These are phyloP conservation scores for Myioborus melanocephalus DNA, from an alignment of 2,797 vertebrate species.

Conservation along the genomic window DNA sequence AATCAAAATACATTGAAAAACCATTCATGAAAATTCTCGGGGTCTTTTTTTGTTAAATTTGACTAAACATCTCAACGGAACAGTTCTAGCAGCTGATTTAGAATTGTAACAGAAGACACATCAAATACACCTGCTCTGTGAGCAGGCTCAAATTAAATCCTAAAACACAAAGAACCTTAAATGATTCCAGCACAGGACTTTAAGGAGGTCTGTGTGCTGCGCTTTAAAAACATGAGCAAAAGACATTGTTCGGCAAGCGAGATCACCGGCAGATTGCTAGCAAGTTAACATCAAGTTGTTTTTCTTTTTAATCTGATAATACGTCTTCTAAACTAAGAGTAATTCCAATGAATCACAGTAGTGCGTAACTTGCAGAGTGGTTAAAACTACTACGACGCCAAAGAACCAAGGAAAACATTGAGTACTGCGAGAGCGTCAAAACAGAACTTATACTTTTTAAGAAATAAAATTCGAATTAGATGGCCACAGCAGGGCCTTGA, in stretches of 20 bases:
- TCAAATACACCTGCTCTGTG: background rate
- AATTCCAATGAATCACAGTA: background rate
- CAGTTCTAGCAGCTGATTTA: background rate
- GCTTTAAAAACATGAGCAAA: accelerated
- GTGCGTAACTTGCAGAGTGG: accelerated
- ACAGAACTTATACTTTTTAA: accelerated
- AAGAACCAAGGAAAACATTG: background rate
- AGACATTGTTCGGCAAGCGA: background rate
- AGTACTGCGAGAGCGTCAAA: accelerated
- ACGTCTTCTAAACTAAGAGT: background rate
- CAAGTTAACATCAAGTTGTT: background rate
- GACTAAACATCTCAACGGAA: background rate
- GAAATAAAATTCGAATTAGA: background rate
- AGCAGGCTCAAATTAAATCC: background rate
- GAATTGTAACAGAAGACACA: background rate
- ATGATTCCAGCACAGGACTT: background rate
- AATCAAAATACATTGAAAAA: background rate
- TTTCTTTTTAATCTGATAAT: background rate
- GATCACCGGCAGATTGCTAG: background rate
- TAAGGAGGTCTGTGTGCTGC: accelerated
- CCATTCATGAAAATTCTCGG: background rate
- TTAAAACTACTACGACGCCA: background rate
- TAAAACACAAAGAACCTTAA: background rate
- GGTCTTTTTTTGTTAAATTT: background rate
- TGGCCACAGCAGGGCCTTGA: accelerated